Conservation (phyloP, 2,888 invertebrate genomes). For the Cataglyphis rosenhaueri region DNA sequence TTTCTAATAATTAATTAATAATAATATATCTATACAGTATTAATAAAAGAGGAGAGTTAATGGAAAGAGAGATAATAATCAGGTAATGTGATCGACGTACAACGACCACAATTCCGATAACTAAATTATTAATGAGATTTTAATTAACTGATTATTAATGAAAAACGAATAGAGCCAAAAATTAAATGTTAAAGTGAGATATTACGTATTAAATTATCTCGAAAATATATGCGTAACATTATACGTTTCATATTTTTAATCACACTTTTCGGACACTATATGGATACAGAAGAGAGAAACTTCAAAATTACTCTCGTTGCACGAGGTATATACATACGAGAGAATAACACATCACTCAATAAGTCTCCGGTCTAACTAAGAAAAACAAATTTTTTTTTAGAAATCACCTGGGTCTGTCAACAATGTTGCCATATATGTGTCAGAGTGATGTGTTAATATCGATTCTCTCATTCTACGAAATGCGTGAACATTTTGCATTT, state of each 20-base stretch:
- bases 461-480: not conserved
- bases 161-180: not conserved
- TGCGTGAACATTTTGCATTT: conserved; percentile 2
- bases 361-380: too few relatives aligned
- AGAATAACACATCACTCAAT: not conserved
- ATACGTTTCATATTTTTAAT: not conserved
- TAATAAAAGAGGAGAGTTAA: not conserved
- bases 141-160: conserved; percentile 32
- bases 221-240: not conserved
- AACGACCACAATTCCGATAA: not conserved
- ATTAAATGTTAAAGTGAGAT: not conserved
- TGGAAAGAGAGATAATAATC: conserved; percentile 14
- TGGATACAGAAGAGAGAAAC: not conserved
- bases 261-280: not conserved
- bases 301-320: conserved; percentile 35
- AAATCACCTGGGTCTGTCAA: too few relatives aligned
- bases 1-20: conserved; percentile 10
- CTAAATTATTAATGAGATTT: conserved; percentile 15
- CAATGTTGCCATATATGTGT: too few relatives aligned
- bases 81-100: not conserved
- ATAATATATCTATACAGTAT: not conserved
- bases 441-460: not conserved
- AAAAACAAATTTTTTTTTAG: too few relatives aligned
- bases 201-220: conserved; percentile 11
- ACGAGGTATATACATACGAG: not conserved